These are phyloP conservation scores for Tetranychus cinnabarinus DNA, from an alignment of 1,140 invertebrate genomes.

Conservation along the genomic window DNA sequence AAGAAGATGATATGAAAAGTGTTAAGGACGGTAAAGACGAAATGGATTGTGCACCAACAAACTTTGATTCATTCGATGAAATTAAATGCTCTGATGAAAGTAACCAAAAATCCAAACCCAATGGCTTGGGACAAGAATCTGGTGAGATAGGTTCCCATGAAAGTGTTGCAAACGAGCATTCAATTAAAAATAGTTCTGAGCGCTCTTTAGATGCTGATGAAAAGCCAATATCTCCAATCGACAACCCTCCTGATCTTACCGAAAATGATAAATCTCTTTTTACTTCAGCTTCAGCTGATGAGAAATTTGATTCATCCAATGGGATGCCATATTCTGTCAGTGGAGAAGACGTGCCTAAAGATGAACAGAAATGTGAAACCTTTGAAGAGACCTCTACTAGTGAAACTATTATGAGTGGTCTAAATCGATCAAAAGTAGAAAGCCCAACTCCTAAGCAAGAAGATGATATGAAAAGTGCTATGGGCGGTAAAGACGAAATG, in stretches of 20 bases:
- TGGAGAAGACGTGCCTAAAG: slow-evolving; percentile 30
- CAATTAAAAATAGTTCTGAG: slow-evolving; percentile 16
- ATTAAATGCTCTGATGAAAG: no score
- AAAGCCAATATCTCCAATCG: slow-evolving; percentile 18
- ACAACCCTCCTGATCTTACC: slow-evolving; percentile 52
- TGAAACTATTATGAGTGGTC: slow-evolving; percentile 42
- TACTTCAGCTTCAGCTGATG: slow-evolving; percentile 42
- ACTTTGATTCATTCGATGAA: no score
- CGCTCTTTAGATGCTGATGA: slow-evolving; percentile 10
- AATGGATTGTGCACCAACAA: slow-evolving; percentile 92
- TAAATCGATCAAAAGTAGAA: slow-evolving; percentile 50
- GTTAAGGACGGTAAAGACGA: slow-evolving; percentile 53
- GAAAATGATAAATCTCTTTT: slow-evolving; percentile 43
- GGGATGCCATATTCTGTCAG: slow-evolving; percentile 52
- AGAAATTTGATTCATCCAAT: slow-evolving; percentile 71
- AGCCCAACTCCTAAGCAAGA: slow-evolving; percentile 85
- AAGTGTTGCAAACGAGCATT: slow-evolving; percentile 19
- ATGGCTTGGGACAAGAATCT: no score
- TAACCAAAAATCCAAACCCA: no score
- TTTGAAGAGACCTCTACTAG: slow-evolving; percentile 42
- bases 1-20: slow-evolving; percentile 70
- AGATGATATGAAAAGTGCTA: slow-evolving; percentile 59
- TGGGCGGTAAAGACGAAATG: slow-evolving; percentile 62
- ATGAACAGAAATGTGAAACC: slow-evolving; percentile 26
- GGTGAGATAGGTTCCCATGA: slow-evolving; percentile 14